A percentile compares a stretch with the other conserved stretches of the same genome.
phyloP scores from a whole-genome alignment of 2,113 vertebrate species.

The Mesocricetus auratus region DNA sequence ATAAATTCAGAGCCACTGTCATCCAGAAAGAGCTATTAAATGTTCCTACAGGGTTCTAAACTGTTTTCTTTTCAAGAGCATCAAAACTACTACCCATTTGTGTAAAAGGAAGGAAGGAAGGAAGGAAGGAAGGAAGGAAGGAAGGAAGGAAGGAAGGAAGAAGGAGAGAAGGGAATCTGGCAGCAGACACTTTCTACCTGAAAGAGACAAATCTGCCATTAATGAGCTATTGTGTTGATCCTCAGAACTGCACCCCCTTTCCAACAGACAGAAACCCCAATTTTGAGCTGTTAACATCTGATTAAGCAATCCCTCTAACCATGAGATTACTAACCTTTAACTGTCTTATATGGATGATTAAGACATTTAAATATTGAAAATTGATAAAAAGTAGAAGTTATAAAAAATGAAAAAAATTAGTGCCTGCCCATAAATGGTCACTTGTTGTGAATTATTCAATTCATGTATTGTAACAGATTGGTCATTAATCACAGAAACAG shows the following conservation, averaged over 20 bases:
- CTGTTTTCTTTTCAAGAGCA: neutral
- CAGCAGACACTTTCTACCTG: neutral
- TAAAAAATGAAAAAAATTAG: neutral
- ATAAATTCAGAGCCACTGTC: slow-evolving; percentile 6
- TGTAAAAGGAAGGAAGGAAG: no score
- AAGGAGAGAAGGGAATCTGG: neutral
- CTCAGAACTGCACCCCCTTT: neutral
- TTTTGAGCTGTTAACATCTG: slow-evolving; percentile 31
- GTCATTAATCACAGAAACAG: slow-evolving; percentile 50
- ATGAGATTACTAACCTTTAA: slow-evolving; percentile 24
- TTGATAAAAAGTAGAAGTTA: neutral
- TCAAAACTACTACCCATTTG: neutral
- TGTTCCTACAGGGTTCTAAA: neutral
- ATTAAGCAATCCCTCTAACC: slow-evolving; percentile 1
- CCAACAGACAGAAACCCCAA: slow-evolving; percentile 6
- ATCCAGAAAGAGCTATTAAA: neutral
- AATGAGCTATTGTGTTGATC: neutral
- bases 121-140: no score
- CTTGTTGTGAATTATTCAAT: slow-evolving; percentile 32
- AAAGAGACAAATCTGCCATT: neutral
- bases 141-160: no score
- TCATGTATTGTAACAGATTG: neutral
- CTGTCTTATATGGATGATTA: neutral
- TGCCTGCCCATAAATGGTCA: neutral
- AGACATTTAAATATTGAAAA: slow-evolving; percentile 6